Percentiles rank a stretch among this genome's conserved stretches.
Conservation (phyloP, 2,888 invertebrate genomes). For the Arctia plantaginis region DNA sequence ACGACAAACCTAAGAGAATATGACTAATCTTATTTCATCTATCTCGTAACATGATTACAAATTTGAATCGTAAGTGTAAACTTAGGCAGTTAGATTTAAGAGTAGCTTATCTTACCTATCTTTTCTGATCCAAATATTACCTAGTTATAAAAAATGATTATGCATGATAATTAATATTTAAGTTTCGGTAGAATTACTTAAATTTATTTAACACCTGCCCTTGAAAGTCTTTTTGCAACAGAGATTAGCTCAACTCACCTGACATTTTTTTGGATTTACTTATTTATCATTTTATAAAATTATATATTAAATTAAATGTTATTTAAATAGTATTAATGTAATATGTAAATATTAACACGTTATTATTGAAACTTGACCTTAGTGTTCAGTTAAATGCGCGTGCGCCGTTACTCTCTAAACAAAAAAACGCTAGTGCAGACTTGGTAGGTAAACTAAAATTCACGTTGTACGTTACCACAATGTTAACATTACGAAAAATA, state of each 20-base stretch:
- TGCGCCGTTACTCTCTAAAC: background rate
- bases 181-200: background rate
- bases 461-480: background rate
- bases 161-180: background rate
- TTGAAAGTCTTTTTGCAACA: background rate
- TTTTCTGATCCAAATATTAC: background rate
- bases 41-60: too few species aligned
- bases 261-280: background rate
- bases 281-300: background rate
- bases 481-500: conserved; percentile 13
- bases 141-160: background rate
- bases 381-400: background rate
- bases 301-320: background rate
- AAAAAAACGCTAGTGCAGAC: background rate
- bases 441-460: background rate
- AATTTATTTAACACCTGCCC: background rate
- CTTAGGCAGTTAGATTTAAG: background rate
- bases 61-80: too few species aligned
- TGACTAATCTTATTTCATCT: too few species aligned
- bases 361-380: background rate
- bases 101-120: too few species aligned
- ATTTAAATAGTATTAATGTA: background rate
- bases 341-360: background rate
- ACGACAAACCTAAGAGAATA: too few species aligned
- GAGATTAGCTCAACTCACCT: too few species aligned